Percentiles rank a stretch among this genome's conserved stretches.
Conservation (phyloP, 64 coral and sea anemone genomes). For the Actinia equina region DNA sequence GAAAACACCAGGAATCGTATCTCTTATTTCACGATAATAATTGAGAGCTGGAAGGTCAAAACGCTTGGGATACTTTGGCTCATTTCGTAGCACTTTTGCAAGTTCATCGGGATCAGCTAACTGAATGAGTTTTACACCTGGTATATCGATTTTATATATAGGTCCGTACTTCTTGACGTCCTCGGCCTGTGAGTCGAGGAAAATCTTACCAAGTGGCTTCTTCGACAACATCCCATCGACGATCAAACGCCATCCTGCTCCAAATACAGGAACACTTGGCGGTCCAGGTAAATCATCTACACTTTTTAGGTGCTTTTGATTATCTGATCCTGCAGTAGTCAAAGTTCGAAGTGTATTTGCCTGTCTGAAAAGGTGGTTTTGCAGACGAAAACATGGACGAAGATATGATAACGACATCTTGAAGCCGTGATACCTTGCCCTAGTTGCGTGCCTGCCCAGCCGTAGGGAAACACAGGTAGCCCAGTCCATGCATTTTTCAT, state of each 20-base stretch:
- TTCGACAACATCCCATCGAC: background rate
- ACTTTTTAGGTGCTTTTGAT: slow-evolving; percentile 4
- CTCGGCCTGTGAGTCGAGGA: slow-evolving; percentile 11
- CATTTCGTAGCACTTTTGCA: slow-evolving; percentile 36
- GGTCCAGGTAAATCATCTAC: slow-evolving; percentile 55
- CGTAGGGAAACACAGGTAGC: background rate
- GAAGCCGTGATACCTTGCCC: too few relatives aligned
- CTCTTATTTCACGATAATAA: slow-evolving; percentile 42
- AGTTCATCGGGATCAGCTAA: slow-evolving; percentile 37
- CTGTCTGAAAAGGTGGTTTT: background rate
- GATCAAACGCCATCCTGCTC: background rate
- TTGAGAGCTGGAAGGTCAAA: slow-evolving; percentile 29
- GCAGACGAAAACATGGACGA: background rate
- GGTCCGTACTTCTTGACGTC: slow-evolving; percentile 29
- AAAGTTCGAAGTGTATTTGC: background rate
- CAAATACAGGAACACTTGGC: slow-evolving; percentile 23
- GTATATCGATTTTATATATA: background rate
- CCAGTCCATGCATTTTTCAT: background rate
- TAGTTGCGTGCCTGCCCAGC: too few relatives aligned
- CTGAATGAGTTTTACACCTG: background rate
- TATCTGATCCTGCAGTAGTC: background rate
- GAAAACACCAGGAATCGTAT: slow-evolving; percentile 49
- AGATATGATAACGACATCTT: background rate
- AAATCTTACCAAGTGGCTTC: slow-evolving; percentile 32
- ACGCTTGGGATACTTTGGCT: slow-evolving; percentile 62